Evolutionary conservation across 2,888 invertebrate genomes (phyloP), one percentile per base, ranked within the genome.

Genomic region (Nomada hirtipes): DNA sequence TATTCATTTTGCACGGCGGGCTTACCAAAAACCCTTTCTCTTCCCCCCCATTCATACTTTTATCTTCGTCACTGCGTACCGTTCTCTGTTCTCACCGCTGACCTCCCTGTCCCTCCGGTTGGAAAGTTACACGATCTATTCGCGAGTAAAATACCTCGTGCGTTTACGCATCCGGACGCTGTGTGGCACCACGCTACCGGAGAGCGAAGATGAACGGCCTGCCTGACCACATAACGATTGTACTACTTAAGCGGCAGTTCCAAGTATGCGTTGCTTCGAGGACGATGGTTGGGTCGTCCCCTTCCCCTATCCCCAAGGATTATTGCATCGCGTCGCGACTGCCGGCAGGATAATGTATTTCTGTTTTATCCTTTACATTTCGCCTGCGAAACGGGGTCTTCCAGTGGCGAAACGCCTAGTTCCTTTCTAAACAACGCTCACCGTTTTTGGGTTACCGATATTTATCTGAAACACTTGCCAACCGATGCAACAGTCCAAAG

Each of bases 171-270:
- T 84, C 68, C 71, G 60, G 74, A 75, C 90, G 85, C 88, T 68
- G 60, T 84, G 90, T 63, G 91, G 90, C 91, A 89, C 90, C 91
- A 91, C 91, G 79, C 75, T 79, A 84, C 88, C 79, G 67, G 67
- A 29, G 23, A 26, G 50, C 36, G 57, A 53, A 26, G 50, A 83
- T 44, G 59, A n/a, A 50, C 50, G 23, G 9, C 2, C 44, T 11
- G 85, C 70, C 87, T 74, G 87, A 83, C 75, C 79, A 63, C 59
- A 82, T 29, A 60, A 61, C 67, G 29, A 4, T 50, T 53, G 61
- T 76, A 84, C 88, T 88, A 88, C 88, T 88, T 82, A 18, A 29
- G 26, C 9, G 15, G 7, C 9, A 18, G 9, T 20, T 60, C 42
- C 55, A 42, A 2, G 23, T 10, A 53, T 4, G 18, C 44, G 47